Conservation (phyloP, 2,888 invertebrate species). For the Formica aserva region DNA sequence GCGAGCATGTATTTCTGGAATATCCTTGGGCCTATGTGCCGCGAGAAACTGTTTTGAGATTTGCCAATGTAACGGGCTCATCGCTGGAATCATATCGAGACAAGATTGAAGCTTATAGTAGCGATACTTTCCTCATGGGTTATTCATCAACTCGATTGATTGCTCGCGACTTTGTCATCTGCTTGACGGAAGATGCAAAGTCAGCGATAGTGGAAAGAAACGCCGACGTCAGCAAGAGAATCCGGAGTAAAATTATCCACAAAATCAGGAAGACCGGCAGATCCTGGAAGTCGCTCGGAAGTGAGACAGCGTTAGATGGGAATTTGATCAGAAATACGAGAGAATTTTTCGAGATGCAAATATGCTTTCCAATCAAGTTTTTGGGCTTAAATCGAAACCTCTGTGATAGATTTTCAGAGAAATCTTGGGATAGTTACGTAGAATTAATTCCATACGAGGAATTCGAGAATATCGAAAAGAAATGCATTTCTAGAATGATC, state of each 20-base stretch:
- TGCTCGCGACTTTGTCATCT: conserved; percentile 90
- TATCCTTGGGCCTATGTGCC: conserved; percentile 82
- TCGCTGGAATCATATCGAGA: conserved; percentile 69
- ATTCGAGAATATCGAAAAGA: conserved; percentile 87
- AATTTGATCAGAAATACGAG: conserved; percentile 86
- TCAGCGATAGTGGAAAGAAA: conserved; percentile 82
- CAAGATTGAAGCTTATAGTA: conserved; percentile 69
- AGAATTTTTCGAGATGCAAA: conserved; percentile 89
- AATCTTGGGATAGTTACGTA: conserved; percentile 89
- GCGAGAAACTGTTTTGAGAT: conserved; percentile 63
- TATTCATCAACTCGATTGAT: conserved; percentile 89
- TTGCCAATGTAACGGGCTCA: conserved; percentile 68
- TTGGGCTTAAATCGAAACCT: conserved; percentile 83
- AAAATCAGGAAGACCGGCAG: conserved; percentile 87
- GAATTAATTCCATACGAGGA: conserved; percentile 87
- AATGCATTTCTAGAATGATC: conserved; percentile 87
- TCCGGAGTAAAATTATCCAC: conserved; percentile 80
- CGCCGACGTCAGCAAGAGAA: conserved; percentile 66
- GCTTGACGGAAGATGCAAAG: conserved; percentile 87
- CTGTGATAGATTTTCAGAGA: conserved; percentile 86
- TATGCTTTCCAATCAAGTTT: conserved; percentile 63
- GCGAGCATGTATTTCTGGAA: conserved; percentile 81
- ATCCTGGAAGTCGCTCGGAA: conserved; percentile 89
- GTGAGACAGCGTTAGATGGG: conserved; percentile 89
- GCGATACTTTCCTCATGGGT: conserved; percentile 87